These are phyloP conservation scores for Meliscaeva auricollis DNA, from an alignment of 2,888 invertebrate genomes.

Conservation along the genomic window DNA sequence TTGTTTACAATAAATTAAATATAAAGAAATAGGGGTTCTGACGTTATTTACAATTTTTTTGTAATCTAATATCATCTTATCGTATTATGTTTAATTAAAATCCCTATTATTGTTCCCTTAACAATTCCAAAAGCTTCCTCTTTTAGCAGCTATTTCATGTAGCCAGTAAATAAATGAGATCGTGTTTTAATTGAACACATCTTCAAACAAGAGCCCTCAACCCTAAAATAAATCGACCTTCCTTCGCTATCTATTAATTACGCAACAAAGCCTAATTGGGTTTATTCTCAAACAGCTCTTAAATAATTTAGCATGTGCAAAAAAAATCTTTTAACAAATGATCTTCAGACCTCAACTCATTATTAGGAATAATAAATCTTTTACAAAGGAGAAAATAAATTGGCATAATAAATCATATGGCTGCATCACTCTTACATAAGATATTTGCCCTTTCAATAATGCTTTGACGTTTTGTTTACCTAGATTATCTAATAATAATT, in stretches of 20 bases:
- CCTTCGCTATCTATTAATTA: background rate
- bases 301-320: background rate
- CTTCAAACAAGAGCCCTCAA: too few species aligned
- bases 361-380: background rate
- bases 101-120: too few species aligned
- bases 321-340: background rate
- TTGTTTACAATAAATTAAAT: too few species aligned
- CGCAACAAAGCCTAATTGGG: background rate
- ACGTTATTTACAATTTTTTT: too few species aligned
- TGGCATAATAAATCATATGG: constrained; percentile 3
- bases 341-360: background rate
- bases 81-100: too few species aligned
- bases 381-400: background rate
- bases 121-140: too few species aligned
- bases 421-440: background rate
- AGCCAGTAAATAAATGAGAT: too few species aligned
- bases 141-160: too few species aligned
- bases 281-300: background rate
- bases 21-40: too few species aligned
- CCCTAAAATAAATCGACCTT: too few species aligned
- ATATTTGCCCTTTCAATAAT: background rate
- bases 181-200: too few species aligned
- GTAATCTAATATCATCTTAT: too few species aligned
- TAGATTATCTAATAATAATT: background rate
- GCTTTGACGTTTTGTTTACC: background rate